phyloP scores from a whole-genome alignment of 2,797 vertebrate genomes.

The Clarias laeviceps region DNA sequence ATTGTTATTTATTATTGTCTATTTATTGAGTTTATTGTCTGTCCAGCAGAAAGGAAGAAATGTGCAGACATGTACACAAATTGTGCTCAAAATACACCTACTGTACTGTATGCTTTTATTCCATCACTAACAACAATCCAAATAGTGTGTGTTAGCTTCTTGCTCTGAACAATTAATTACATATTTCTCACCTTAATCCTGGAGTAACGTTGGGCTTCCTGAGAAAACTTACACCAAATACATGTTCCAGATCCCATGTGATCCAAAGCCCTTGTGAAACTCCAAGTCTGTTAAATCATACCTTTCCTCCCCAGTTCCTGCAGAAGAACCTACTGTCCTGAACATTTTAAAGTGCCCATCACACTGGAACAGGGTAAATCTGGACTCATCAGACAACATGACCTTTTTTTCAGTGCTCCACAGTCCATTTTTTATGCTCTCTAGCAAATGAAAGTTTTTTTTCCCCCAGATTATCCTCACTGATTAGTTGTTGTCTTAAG shows the following conservation, averaged over 20 bases:
- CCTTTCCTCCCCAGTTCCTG: background rate
- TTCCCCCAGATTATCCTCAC: no score
- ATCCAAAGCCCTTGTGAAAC: background rate
- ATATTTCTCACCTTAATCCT: background rate
- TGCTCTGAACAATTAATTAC: background rate
- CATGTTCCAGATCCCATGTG: background rate
- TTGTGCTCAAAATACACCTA: background rate
- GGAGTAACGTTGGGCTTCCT: background rate
- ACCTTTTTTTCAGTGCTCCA: no score
- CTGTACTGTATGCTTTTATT: background rate
- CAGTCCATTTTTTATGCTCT: no score
- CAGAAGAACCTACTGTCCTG: background rate
- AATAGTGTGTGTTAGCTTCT: background rate
- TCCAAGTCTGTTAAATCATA: background rate
- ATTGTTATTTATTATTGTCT: background rate
- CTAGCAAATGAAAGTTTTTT: no score
- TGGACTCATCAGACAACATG: no score
- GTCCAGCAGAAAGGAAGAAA: background rate
- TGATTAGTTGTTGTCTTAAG: no score
- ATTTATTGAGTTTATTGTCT: background rate
- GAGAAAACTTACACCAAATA: background rate
- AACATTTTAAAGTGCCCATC: background rate
- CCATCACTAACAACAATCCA: background rate
- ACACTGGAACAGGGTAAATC: no score
- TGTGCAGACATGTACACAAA: background rate